phyloP scores from a whole-genome alignment of 2,113 vertebrate genomes.

The Scalopus aquaticus region DNA sequence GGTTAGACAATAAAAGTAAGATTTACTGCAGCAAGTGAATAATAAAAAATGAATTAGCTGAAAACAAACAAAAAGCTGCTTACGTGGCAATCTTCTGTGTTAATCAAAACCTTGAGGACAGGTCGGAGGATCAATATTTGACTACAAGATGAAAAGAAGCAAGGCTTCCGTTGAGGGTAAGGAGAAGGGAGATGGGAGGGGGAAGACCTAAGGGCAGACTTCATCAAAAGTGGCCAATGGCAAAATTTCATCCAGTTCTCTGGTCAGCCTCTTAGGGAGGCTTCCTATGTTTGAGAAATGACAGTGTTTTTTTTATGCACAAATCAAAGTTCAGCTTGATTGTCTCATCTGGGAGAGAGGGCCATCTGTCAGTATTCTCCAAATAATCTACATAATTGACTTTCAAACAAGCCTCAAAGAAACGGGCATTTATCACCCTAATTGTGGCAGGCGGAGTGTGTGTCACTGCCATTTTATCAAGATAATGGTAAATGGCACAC shows the following conservation, averaged over 20 bases:
- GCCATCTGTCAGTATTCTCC: constrained; percentile 88
- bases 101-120: constrained; percentile 88
- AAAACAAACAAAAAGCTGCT: constrained; percentile 87
- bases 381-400: constrained; percentile 91
- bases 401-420: constrained; percentile 87
- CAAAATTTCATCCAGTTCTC: constrained; percentile 82
- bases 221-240: constrained; percentile 83
- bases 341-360: constrained; percentile 84
- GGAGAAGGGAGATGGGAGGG: constrained; percentile 61
- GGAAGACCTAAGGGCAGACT: constrained; percentile 71
- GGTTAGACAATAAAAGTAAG: constrained; percentile 86
- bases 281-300: constrained; percentile 84
- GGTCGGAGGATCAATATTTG: constrained; percentile 88
- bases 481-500: constrained; percentile 80
- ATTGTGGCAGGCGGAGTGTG: constrained; percentile 85
- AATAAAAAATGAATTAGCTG: constrained; percentile 89
- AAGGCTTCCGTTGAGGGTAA: constrained; percentile 76
- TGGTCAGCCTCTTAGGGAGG: constrained; percentile 81
- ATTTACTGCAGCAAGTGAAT: constrained; percentile 87
- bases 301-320: constrained; percentile 83
- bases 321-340: constrained; percentile 87
- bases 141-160: constrained; percentile 85
- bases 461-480: constrained; percentile 84
- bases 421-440: constrained; percentile 87
- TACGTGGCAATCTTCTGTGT: constrained; percentile 83